Percentiles rank a stretch among this genome's conserved stretches.
phyloP scores from a whole-genome alignment of 2,113 vertebrate species.

The Podarcis raffonei region DNA sequence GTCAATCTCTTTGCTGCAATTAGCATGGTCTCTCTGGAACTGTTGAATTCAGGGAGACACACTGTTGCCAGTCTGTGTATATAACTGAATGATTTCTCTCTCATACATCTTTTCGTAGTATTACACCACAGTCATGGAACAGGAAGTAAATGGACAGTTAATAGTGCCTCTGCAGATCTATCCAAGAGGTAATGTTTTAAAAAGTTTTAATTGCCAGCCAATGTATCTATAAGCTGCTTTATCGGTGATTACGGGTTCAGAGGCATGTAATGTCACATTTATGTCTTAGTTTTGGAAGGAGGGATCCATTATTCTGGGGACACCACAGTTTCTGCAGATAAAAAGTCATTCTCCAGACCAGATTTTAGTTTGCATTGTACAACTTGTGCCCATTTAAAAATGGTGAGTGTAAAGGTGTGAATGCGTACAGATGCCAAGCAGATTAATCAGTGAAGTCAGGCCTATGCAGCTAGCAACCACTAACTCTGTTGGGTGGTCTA shows the following conservation, averaged over 20 bases:
- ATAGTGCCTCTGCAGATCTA: slow-evolving; percentile 97
- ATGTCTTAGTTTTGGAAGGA: slow-evolving; percentile 62
- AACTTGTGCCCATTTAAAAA: slow-evolving; percentile 63
- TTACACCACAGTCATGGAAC: slow-evolving; percentile 94
- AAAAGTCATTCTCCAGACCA: slow-evolving; percentile 73
- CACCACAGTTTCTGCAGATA: slow-evolving; percentile 68
- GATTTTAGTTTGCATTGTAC: slow-evolving; percentile 62
- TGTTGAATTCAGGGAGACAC: slow-evolving; percentile 34
- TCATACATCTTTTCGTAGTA: slow-evolving; percentile 84
- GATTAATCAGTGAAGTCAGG: slow-evolving; percentile 56
- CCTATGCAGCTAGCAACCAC: not conserved
- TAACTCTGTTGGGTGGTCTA: not conserved
- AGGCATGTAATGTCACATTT: slow-evolving; percentile 66
- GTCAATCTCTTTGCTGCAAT: not conserved
- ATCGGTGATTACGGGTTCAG: slow-evolving; percentile 69
- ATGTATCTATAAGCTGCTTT: slow-evolving; percentile 62
- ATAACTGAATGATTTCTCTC: slow-evolving; percentile 63
- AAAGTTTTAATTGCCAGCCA: slow-evolving; percentile 64
- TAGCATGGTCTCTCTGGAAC: not conserved
- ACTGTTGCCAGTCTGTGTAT: slow-evolving; percentile 29
- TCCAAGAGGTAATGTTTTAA: slow-evolving; percentile 85
- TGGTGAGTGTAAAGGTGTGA: slow-evolving; percentile 45
- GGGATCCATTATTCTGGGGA: slow-evolving; percentile 61
- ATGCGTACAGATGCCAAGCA: slow-evolving; percentile 48
- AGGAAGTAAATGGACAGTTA: slow-evolving; percentile 92